Evolutionary conservation across 2,797 vertebrate genomes (phyloP).

Genomic region (Rallus crepitans): DNA sequence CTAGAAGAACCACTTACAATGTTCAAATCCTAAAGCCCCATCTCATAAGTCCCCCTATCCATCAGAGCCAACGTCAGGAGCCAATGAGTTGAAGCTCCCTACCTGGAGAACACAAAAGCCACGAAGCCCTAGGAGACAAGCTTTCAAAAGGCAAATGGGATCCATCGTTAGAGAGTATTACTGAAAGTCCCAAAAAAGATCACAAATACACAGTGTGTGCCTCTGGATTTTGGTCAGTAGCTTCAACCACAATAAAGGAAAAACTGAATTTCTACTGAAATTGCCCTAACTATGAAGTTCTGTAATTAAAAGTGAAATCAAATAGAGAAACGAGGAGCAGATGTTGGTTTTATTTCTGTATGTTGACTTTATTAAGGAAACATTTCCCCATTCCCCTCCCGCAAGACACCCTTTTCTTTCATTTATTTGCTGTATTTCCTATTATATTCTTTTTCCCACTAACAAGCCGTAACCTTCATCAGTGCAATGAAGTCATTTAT

Average conservation of each 20-base stretch:
- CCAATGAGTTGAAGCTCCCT: neutral
- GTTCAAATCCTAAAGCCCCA: neutral
- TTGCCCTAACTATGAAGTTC: constrained; percentile 35
- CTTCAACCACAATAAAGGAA: constrained; percentile 3
- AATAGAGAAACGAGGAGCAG: constrained; percentile 45
- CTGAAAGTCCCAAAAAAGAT: neutral
- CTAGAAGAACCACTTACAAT: neutral
- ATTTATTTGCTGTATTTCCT: constrained; percentile 52
- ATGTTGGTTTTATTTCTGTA: constrained; percentile 63
- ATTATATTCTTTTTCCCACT: constrained; percentile 42
- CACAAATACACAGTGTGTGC: neutral
- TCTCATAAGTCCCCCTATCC: neutral
- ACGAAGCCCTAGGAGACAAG: neutral
- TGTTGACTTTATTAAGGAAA: constrained; percentile 66
- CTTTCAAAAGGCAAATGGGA: neutral
- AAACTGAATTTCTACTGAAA: constrained; percentile 2
- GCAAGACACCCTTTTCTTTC: constrained; percentile 36
- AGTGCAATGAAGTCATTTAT: constrained; percentile 51
- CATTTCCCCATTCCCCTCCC: constrained; percentile 31
- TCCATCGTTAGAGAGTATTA: neutral
- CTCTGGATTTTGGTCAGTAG: neutral
- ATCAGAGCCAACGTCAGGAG: neutral
- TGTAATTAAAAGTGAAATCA: constrained; percentile 70
- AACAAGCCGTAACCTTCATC: constrained; percentile 47
- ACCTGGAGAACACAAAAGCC: neutral